Evolutionary conservation across 2,113 vertebrate species (phyloP).

Genomic region (Ameiurus melas): DNA sequence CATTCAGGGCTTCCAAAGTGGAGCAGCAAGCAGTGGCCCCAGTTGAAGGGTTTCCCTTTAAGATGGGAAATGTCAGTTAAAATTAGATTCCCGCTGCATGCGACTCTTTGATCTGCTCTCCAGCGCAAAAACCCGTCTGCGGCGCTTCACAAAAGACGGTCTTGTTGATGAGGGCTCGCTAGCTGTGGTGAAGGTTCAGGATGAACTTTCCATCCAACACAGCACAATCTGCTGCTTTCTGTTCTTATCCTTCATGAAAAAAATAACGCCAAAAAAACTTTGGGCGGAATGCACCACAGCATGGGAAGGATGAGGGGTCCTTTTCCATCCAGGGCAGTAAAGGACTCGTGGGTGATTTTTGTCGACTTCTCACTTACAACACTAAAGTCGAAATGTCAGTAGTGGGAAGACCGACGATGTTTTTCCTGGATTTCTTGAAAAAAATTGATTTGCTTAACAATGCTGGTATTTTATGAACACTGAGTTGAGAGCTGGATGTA

Average conservation of each 20-base stretch:
- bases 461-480: conserved; percentile 52
- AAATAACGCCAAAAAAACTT: too few relatives aligned
- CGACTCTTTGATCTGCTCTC: conserved; percentile 69
- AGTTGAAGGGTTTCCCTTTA: conserved; percentile 64
- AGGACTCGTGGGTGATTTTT: neutral
- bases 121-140: conserved; percentile 64
- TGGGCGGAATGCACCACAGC: neutral
- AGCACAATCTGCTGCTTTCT: conserved; percentile 10
- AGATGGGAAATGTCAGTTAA: conserved; percentile 75
- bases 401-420: neutral
- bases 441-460: conserved; percentile 44
- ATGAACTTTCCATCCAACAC: conserved; percentile 23
- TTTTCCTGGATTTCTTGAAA: conserved; percentile 20
- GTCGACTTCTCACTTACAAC: neutral
- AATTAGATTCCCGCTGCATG: conserved; percentile 72
- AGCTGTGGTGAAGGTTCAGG: conserved; percentile 34
- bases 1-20: conserved; percentile 50
- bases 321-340: conserved; percentile 11
- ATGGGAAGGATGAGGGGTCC: neutral
- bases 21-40: conserved; percentile 29
- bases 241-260: neutral
- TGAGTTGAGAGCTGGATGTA: conserved; percentile 25
- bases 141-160: conserved; percentile 61
- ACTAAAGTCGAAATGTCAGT: conserved; percentile 27
- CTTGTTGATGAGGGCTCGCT: conserved; percentile 65